Percentiles rank a stretch among this genome's conserved stretches.
phyloP scores from a whole-genome alignment of 2,113 vertebrate species.

The Salvelinus sp. region DNA sequence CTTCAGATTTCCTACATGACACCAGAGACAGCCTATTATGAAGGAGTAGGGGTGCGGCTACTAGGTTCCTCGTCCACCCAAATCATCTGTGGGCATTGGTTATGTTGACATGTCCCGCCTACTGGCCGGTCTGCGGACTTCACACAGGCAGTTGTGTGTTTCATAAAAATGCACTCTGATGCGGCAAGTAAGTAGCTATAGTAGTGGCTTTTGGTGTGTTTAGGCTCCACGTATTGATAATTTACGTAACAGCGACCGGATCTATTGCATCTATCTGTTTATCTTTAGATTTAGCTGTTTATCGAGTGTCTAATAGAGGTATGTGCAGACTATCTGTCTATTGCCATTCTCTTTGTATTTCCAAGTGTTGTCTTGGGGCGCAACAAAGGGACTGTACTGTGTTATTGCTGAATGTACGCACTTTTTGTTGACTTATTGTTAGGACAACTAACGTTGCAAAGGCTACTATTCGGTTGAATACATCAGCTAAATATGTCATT shows the following conservation, averaged over 20 bases:
- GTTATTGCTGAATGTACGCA: constrained; percentile 15
- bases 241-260: constrained; percentile 10
- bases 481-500: constrained; percentile 28
- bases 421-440: constrained; percentile 1
- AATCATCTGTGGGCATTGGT: constrained; percentile 65
- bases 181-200: constrained; percentile 93
- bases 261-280: constrained; percentile 13
- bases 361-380: constrained; percentile 60
- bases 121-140: constrained; percentile 81
- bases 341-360: constrained; percentile 73
- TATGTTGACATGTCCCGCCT: constrained; percentile 74
- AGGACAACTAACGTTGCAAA: neutral
- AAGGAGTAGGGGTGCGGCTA: constrained; percentile 19
- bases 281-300: constrained; percentile 44
- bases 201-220: constrained; percentile 39
- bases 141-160: constrained; percentile 80
- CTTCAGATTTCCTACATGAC: constrained; percentile 39
- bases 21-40: constrained; percentile 33
- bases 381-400: constrained; percentile 61
- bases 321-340: constrained; percentile 25
- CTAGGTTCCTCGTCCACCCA: constrained; percentile 35
- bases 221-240: neutral
- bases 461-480: constrained; percentile 7
- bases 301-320: constrained; percentile 39
- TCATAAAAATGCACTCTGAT: constrained; percentile 99